Conservation (phyloP, 2,113 vertebrate genomes). For the Syngnathoides biaculeatus region DNA sequence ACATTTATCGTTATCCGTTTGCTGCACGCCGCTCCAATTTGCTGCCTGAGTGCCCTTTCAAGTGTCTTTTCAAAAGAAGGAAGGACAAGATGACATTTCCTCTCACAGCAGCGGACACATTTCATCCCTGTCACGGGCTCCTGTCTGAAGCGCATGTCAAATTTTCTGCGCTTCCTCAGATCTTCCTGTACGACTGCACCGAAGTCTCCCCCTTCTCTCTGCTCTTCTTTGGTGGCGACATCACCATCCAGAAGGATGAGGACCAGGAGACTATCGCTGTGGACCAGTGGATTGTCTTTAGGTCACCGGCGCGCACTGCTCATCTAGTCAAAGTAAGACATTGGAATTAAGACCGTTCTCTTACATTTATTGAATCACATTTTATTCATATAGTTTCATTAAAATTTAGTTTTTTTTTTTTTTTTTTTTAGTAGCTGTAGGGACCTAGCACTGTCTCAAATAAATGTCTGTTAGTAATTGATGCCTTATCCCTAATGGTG, state of each 20-base stretch:
- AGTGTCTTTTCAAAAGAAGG: neutral
- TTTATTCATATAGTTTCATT: neutral
- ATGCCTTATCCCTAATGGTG: too few relatives aligned
- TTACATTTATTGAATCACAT: neutral
- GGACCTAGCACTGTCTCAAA: too few relatives aligned
- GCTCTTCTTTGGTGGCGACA: slow-evolving; percentile 94
- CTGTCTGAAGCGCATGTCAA: slow-evolving; percentile 36
- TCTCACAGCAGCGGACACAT: slow-evolving; percentile 30
- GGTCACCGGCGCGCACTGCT: slow-evolving; percentile 89
- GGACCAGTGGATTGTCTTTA: slow-evolving; percentile 96
- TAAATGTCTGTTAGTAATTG: too few relatives aligned
- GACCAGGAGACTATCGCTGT: slow-evolving; percentile 94
- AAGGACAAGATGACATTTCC: slow-evolving; percentile 57
- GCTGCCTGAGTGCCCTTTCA: neutral
- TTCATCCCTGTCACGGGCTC: slow-evolving; percentile 53
- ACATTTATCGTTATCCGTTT: neutral
- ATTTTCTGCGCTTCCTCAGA: slow-evolving; percentile 70
- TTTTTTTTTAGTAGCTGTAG: too few relatives aligned
- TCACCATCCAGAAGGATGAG: slow-evolving; percentile 92
- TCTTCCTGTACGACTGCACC: slow-evolving; percentile 96
- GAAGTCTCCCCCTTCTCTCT: slow-evolving; percentile 97
- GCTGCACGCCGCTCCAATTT: neutral
- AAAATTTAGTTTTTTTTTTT: neutral
- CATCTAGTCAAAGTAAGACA: slow-evolving; percentile 87
- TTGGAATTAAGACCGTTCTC: neutral